Conservation (phyloP, 2,113 vertebrate genomes). For the Oceanodroma tethys region DNA sequence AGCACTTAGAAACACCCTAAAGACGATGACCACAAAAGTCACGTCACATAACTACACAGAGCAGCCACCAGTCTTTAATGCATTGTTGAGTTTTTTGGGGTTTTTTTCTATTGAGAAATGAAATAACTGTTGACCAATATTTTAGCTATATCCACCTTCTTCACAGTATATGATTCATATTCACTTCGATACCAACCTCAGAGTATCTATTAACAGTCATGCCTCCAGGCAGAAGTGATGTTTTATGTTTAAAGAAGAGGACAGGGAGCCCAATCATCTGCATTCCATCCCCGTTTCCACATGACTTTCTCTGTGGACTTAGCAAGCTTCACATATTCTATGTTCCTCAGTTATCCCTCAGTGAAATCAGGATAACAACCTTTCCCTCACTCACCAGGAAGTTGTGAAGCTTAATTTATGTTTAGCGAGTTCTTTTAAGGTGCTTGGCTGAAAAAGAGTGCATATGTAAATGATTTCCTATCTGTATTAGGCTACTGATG, state of each 20-base stretch:
- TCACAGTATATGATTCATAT: neutral
- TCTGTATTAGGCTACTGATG: neutral
- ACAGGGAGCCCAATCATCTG: neutral
- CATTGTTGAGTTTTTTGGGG: neutral
- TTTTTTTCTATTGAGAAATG: neutral
- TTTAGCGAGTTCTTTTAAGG: neutral
- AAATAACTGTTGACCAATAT: neutral
- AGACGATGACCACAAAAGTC: neutral
- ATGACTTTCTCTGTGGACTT: neutral
- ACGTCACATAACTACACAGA: neutral
- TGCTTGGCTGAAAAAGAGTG: neutral
- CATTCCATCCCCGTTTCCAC: neutral
- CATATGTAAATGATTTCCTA: neutral
- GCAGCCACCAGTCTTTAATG: neutral
- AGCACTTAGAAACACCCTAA: conserved; percentile 5
- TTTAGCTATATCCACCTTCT: neutral
- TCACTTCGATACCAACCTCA: neutral
- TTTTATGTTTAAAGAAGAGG: neutral
- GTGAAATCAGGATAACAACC: neutral
- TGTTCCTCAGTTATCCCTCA: neutral
- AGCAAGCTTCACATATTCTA: neutral
- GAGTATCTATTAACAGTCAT: neutral
- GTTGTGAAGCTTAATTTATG: neutral
- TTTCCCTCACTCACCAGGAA: neutral
- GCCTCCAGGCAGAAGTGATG: neutral